These are phyloP conservation scores for Leptura quadrifasciata DNA, from an alignment of 2,888 invertebrate genomes.

Conservation along the genomic window DNA sequence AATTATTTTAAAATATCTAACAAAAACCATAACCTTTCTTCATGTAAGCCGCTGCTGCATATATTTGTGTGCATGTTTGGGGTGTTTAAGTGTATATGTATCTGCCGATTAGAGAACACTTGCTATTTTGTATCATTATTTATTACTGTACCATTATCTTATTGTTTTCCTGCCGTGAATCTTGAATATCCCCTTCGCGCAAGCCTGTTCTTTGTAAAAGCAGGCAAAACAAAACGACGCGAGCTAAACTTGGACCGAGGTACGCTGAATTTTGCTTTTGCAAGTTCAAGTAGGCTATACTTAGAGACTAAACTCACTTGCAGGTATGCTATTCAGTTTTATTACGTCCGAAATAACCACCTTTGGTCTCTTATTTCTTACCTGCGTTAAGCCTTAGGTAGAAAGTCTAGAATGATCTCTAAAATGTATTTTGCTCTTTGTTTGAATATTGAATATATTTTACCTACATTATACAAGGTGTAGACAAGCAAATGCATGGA, in stretches of 20 bases:
- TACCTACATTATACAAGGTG: conserved; percentile 7
- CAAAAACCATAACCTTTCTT: conserved; percentile 47
- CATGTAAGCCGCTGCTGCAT: conserved; percentile 11
- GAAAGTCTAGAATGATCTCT: neutral
- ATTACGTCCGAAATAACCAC: neutral
- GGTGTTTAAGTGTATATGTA: conserved; percentile 24
- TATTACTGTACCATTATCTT: conserved; percentile 9
- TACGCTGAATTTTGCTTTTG: conserved; percentile 11
- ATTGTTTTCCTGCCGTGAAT: conserved; percentile 4
- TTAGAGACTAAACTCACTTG: neutral
- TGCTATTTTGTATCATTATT: neutral
- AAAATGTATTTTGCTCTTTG: conserved; percentile 2
- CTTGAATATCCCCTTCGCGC: neutral
- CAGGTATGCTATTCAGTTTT: neutral
- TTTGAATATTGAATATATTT: no score
- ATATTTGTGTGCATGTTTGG: conserved; percentile 36
- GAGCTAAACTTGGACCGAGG: conserved; percentile 23
- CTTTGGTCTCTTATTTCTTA: conserved; percentile 15
- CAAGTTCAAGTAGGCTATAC: conserved; percentile 17
- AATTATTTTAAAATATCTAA: conserved; percentile 19
- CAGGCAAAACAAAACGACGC: conserved; percentile 24
- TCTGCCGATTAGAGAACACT: neutral
- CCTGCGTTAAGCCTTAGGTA: conserved; percentile 19
- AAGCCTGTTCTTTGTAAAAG: neutral
- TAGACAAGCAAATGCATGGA: neutral